Evolutionary conservation across 2,888 invertebrate species (phyloP), one percentile per base, ranked within the genome.

Genomic region (Criorhina ranunculi): DNA sequence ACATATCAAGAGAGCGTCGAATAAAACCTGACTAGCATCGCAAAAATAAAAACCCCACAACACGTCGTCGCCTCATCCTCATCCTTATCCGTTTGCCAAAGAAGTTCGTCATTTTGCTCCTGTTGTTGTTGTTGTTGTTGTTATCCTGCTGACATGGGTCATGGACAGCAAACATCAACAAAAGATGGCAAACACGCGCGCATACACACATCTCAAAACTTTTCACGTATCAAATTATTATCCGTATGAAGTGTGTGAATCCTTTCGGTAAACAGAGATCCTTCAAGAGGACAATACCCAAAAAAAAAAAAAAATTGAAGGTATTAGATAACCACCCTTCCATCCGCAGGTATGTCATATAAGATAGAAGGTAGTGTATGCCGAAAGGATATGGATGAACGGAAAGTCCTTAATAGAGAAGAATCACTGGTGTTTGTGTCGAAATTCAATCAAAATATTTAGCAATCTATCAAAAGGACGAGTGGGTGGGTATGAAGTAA

Each of bases 381-480:
- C 29, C n/a, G n/a, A 51, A 46, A 33, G 62, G 53, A 49, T 33
- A 33, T 44, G 66, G 33, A 24, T 55, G 76, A 49, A 35, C 55
- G 67, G 53, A 51, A n/a, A 66, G 53, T 60, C 59, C 82, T 53
- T 59, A 53, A 57, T 46, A 59, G 42, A 73, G 15, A 60, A 53
- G 73, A 83, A 73, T 66, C 51, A 53, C 60, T 60, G 33, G 59
- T 51, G 51, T 77, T 77, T 79, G 80, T 44, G 69, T 70, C 60
- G 42, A 80, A 85, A 85, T 80, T 80, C 80, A 85, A 85, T 80
- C 85, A 80, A 85, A 80, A 80, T 80, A 76, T 76, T 76, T 62
- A 55, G 70, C 70, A 78, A 78, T 64, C 70, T 70, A 70, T 78
- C 60, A 55, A 33, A 9, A 15, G 44, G n/a, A 19, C 42, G 55